Evolutionary conservation across 1,140 invertebrate species (phyloP).

Genomic region (Magallana ariakensis): DNA sequence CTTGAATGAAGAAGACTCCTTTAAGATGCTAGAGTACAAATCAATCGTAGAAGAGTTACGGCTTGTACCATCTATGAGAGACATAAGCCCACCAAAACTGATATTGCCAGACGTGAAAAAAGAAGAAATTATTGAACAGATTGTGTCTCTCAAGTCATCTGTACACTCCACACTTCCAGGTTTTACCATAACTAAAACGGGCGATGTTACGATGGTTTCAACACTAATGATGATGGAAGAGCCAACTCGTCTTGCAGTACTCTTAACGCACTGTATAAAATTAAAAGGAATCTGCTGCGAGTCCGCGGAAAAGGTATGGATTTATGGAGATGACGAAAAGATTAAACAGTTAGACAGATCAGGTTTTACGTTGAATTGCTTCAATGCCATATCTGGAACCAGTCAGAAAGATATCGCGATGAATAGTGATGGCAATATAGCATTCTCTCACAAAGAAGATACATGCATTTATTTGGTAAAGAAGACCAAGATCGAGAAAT

Average conservation of each 20-base stretch:
- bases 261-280: background rate
- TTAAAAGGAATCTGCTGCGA: conserved; percentile 11
- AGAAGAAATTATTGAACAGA: background rate
- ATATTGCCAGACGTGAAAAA: background rate
- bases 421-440: background rate
- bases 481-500: background rate
- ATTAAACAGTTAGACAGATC: background rate
- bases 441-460: conserved; percentile 1
- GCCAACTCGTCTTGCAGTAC: background rate
- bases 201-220: background rate
- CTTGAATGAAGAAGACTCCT: background rate
- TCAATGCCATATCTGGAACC: background rate
- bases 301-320: background rate
- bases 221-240: background rate
- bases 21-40: background rate
- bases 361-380: background rate
- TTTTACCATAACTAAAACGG: background rate
- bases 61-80: background rate
- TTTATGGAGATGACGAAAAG: conserved; percentile 17
- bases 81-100: background rate
- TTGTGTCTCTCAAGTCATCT: background rate
- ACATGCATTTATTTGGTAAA: background rate
- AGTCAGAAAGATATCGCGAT: conserved; percentile 23
- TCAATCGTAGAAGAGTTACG: background rate
- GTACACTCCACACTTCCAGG: background rate